A percentile compares a stretch with the other conserved stretches of the same genome.
Evolutionary conservation across 1,140 invertebrate genomes (phyloP).

Genomic region (Tetragonula clypearis): DNA sequence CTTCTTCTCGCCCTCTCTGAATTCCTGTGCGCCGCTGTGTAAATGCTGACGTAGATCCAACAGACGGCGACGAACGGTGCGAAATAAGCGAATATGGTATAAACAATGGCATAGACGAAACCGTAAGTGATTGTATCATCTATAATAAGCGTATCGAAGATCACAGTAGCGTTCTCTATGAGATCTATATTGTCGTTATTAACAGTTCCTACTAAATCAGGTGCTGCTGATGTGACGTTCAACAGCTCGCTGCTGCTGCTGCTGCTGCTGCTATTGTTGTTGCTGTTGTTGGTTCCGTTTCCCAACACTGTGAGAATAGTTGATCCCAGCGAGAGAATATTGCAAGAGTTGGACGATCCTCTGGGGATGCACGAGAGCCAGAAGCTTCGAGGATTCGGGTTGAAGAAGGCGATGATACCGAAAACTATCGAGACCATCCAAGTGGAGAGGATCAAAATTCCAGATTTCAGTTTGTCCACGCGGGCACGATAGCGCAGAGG

Average conservation of each 20-base stretch:
- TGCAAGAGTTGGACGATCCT: not conserved
- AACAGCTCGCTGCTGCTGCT: not conserved
- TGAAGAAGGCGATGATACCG: conserved; percentile 81
- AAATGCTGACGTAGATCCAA: conserved; percentile 88
- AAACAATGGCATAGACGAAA: conserved; percentile 79
- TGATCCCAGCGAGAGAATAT: not conserved
- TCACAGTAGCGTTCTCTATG: conserved; percentile 52
- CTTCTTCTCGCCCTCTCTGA: conserved; percentile 86
- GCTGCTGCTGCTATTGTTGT: not conserved
- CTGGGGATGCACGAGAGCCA: conserved; percentile 78
- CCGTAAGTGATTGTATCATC: conserved; percentile 67
- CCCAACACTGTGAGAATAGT: not conserved
- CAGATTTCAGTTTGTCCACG: conserved; percentile 88
- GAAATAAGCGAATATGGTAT: conserved; percentile 84
- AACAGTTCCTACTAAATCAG: not conserved
- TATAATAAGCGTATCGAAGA: not conserved
- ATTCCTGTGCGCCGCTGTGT: conserved; percentile 87
- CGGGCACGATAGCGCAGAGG: conserved; percentile 91
- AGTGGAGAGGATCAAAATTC: conserved; percentile 85
- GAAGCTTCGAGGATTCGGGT: conserved; percentile 81
- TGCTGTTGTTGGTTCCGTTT: not conserved
- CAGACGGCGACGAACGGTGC: conserved; percentile 86
- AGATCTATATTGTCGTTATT: not conserved
- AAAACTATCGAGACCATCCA: conserved; percentile 86
- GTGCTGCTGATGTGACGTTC: not conserved